Evolutionary conservation across 2,797 vertebrate species (phyloP).

Genomic region (Valencia hispanica): DNA sequence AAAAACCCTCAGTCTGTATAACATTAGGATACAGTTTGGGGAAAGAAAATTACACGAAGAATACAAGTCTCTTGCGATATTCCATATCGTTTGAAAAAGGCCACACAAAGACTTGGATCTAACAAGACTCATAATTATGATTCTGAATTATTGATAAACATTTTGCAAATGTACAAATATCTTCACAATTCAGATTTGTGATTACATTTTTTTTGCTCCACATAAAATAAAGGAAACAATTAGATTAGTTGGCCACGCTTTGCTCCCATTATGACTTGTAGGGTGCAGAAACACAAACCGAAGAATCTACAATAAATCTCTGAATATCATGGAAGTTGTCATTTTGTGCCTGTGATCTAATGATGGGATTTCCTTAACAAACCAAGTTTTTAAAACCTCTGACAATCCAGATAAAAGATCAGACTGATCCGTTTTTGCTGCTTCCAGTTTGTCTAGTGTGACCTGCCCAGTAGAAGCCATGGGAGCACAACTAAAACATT

Average conservation of each 20-base stretch:
- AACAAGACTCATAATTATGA: background rate
- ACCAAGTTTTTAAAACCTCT: background rate
- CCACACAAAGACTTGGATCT: background rate
- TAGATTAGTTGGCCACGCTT: background rate
- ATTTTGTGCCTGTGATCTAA: background rate
- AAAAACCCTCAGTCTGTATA: conserved; percentile 34
- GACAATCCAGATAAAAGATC: background rate
- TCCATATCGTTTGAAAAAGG: background rate
- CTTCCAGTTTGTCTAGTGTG: background rate
- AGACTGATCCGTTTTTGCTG: background rate
- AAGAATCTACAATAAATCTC: background rate
- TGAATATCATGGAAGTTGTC: background rate
- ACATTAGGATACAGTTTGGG: conserved; percentile 34
- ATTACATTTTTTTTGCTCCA: background rate
- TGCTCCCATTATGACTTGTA: background rate
- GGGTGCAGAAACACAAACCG: background rate
- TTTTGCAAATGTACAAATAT: background rate
- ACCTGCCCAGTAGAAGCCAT: background rate
- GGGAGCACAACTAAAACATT: background rate
- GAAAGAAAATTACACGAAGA: conserved; percentile 7
- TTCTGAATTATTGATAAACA: background rate
- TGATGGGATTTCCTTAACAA: background rate
- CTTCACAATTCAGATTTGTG: background rate
- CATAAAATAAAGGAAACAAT: background rate
- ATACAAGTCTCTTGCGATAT: background rate